phyloP scores from a whole-genome alignment of 2,113 vertebrate genomes.

The Tupaia tana region DNA sequence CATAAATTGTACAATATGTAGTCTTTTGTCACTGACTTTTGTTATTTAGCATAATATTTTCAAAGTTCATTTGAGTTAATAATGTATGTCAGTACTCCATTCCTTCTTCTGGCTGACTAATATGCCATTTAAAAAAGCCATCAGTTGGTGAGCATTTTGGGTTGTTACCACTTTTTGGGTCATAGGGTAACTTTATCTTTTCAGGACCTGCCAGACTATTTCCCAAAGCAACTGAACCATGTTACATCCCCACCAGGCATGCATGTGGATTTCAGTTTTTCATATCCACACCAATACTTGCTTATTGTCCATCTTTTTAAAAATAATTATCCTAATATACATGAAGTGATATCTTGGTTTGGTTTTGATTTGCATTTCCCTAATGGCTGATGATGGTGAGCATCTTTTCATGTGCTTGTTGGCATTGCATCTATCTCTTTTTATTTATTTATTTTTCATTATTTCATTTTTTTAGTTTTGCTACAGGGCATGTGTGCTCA shows the following conservation, averaged over 20 bases:
- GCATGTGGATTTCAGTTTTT: not conserved
- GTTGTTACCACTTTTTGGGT: not conserved
- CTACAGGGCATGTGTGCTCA: too few relatives aligned
- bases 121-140: not conserved
- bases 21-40: not conserved
- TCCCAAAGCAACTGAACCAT: not conserved
- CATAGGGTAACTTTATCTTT: not conserved
- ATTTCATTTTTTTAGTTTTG: too few relatives aligned
- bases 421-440: too few relatives aligned
- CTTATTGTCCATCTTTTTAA: not conserved
- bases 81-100: not conserved
- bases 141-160: not conserved
- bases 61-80: not conserved
- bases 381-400: not conserved
- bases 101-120: not conserved
- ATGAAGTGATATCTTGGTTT: not conserved
- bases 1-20: not conserved
- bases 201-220: not conserved
- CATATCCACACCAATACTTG: not conserved
- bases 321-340: not conserved
- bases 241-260: not conserved
- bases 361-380: constrained; percentile 10
- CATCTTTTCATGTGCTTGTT: not conserved
- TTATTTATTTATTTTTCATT: too few relatives aligned
- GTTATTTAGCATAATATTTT: not conserved